Percentiles rank a stretch among this genome's conserved stretches.
phyloP scores from a whole-genome alignment of 1,140 invertebrate genomes.

The Bradynema listronoti region DNA sequence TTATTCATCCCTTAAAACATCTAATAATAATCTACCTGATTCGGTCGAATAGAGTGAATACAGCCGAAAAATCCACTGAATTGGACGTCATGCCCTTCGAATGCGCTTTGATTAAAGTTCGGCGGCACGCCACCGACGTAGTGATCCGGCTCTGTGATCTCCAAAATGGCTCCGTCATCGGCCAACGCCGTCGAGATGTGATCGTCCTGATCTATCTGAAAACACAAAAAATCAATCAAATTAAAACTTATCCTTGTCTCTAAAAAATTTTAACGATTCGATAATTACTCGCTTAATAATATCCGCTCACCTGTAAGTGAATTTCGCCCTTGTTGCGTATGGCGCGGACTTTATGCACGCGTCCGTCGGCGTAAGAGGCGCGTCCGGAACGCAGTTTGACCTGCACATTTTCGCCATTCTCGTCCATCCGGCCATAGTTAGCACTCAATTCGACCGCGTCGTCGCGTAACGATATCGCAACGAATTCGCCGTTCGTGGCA shows the following conservation, averaged over 20 bases:
- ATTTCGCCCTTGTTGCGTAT: slow-evolving; percentile 48
- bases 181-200: slow-evolving; percentile 27
- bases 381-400: slow-evolving; percentile 31
- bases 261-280: slow-evolving; percentile 1
- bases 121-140: slow-evolving; percentile 52
- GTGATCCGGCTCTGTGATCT: slow-evolving; percentile 50
- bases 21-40: slow-evolving; percentile 31
- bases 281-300: slow-evolving; percentile 20
- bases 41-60: slow-evolving; percentile 51
- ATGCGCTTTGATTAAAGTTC: slow-evolving; percentile 32
- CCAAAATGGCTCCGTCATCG: slow-evolving; percentile 32
- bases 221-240: slow-evolving; percentile 1
- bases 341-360: slow-evolving; percentile 44
- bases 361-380: slow-evolving; percentile 46
- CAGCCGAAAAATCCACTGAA: slow-evolving; percentile 58
- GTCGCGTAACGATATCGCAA: slow-evolving; percentile 44
- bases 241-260: neutral
- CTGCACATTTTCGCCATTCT: neutral
- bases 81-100: slow-evolving; percentile 33
- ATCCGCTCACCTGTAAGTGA: slow-evolving; percentile 44
- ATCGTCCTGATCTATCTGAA: slow-evolving; percentile 27
- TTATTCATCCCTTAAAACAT: no score
- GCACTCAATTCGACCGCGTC: slow-evolving; percentile 45
- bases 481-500: slow-evolving; percentile 43
- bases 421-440: slow-evolving; percentile 41